Conservation (phyloP, 2,797 vertebrate species). For the Esox lucius region DNA sequence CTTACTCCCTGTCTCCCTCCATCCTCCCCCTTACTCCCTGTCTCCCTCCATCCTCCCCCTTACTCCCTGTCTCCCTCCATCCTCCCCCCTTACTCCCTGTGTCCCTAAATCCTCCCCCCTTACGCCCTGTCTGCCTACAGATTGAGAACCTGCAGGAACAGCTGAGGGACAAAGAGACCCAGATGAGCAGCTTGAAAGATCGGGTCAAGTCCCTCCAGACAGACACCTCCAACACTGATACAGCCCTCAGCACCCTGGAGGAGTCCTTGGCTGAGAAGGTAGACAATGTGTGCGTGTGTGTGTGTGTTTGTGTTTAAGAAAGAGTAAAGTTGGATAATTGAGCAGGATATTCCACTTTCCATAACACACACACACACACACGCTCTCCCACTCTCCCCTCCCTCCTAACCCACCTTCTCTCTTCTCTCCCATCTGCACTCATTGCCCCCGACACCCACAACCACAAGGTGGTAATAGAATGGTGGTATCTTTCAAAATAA, state of each 20-base stretch:
- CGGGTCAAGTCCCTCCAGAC: conserved; percentile 93
- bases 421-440: neutral
- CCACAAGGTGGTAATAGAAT: neutral
- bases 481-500: neutral
- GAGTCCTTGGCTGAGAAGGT: conserved; percentile 96
- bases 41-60: too few species aligned
- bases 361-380: conserved; percentile 10
- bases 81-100: neutral
- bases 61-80: too few species aligned
- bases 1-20: too few species aligned
- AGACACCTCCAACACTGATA: conserved; percentile 94
- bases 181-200: conserved; percentile 91
- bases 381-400: neutral
- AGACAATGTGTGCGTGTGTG: conserved; percentile 13
- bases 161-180: conserved; percentile 94
- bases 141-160: conserved; percentile 97
- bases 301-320: too few species aligned
- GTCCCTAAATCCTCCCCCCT: neutral
- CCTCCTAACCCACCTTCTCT: too few species aligned
- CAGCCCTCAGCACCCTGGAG: conserved; percentile 92
- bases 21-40: too few species aligned
- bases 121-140: conserved; percentile 51
- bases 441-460: too few species aligned
- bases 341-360: too few species aligned
- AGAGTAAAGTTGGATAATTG: too few species aligned